Evolutionary conservation across 1,140 invertebrate species (phyloP), one percentile per base, ranked within the genome.

Genomic region (Sitodiplosis mosellana): DNA sequence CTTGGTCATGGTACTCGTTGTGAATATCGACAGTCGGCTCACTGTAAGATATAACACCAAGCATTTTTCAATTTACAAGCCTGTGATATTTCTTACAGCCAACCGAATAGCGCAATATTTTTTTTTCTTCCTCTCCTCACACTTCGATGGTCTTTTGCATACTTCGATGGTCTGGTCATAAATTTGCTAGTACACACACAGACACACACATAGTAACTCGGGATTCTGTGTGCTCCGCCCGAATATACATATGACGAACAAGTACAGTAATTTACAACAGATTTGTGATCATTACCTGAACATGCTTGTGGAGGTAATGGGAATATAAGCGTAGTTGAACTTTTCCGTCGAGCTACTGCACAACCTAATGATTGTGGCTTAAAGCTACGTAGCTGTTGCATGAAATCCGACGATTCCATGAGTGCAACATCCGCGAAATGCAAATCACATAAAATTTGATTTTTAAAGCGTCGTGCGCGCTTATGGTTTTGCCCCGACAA

Each of bases 341-440:
- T 87, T 66, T 92, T 91, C 64, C 89, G 74, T 58, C 88, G 71
- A 37, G 88, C 88, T 55, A 91, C 87, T 54, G 87, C 88, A 71
- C 87, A 92, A 62, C 88, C 88, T 60, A 93, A 72, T 59, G 85
- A 89, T 72, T 92, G 88, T 52, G 87, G 85, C 70, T 94, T 93
- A 72, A 93, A 93, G 71, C 85, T 85, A 56, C 88, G 78, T 59
- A 94, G 76, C 70, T 93, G 88, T 69, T 91, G 87, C 85, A 93
- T 90, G 69, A 92, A 93, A 74, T 92, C 88, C 49, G 85, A 88
- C 71, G 83, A 87, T 78, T 91, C 87, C 85, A 91, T 89, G 56
- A 92, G 83, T 62, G 87, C 83, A 52, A 93, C 87, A 80, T 94
- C 88, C 56, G 62, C 62, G 54, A 64, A 64, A 53, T 64, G 62